Evolutionary conservation across 2,797 vertebrate genomes (phyloP).

Genomic region (Xyrichtys novacula): DNA sequence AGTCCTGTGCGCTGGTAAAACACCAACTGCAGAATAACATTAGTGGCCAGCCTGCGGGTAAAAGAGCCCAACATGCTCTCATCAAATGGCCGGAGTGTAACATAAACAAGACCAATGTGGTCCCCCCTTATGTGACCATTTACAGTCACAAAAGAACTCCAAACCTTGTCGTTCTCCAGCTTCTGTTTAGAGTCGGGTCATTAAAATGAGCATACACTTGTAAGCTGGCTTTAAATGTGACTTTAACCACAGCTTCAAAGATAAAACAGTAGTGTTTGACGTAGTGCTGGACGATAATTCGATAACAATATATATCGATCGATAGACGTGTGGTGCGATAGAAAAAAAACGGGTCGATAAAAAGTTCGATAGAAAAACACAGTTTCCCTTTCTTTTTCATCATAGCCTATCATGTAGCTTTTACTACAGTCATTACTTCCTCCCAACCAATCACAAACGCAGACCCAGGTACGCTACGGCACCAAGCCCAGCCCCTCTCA

Average conservation of each 20-base stretch:
- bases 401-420: no score
- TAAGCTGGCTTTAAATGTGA: slow-evolving; percentile 2
- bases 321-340: no score
- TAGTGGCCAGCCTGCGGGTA: slow-evolving; percentile 28
- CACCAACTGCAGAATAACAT: slow-evolving; percentile 43
- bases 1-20: slow-evolving; percentile 31
- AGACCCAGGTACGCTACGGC: no score
- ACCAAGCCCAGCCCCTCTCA: no score
- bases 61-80: slow-evolving; percentile 46
- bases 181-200: slow-evolving; percentile 45
- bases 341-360: no score
- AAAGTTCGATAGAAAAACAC: no score
- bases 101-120: slow-evolving; percentile 67
- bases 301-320: no score
- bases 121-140: slow-evolving; percentile 69
- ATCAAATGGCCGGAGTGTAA: slow-evolving; percentile 66
- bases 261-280: background rate
- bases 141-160: slow-evolving; percentile 67
- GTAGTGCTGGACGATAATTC: no score
- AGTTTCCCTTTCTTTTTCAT: no score
- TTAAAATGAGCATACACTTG: slow-evolving; percentile 27
- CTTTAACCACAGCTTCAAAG: slow-evolving; percentile 2
- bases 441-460: no score
- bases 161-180: slow-evolving; percentile 52
- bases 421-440: no score